A percentile compares a stretch with the other conserved stretches of the same genome.
phyloP scores from a whole-genome alignment of 1,140 invertebrate genomes.

The Drosophila kepulauana region DNA sequence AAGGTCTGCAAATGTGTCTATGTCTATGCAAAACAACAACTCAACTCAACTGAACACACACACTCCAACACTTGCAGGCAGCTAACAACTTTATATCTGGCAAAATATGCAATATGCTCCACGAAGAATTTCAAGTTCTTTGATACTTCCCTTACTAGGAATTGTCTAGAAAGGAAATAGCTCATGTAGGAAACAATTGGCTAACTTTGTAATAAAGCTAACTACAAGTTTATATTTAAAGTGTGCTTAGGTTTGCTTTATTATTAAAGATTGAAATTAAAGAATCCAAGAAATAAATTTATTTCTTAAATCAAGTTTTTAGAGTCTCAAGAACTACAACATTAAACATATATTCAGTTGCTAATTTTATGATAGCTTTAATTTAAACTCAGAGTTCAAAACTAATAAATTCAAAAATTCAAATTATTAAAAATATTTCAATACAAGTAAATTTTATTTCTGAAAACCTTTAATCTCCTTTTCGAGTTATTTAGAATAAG shows the following conservation, averaged over 20 bases:
- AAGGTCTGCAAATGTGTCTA: conserved; percentile 59
- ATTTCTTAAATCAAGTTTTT: too few relatives aligned
- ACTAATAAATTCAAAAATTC: too few relatives aligned
- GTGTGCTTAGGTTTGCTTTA: not conserved
- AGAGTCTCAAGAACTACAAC: too few relatives aligned
- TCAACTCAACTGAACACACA: not conserved
- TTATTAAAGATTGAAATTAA: too few relatives aligned
- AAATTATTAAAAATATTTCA: too few relatives aligned
- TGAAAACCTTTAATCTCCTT: too few relatives aligned
- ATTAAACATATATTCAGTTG: too few relatives aligned
- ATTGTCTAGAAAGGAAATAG: not conserved
- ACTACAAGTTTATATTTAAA: not conserved
- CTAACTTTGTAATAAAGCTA: not conserved
- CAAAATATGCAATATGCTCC: conserved; percentile 17
- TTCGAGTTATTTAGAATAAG: too few relatives aligned
- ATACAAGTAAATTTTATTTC: too few relatives aligned
- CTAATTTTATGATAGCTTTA: too few relatives aligned
- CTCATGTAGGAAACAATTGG: not conserved
- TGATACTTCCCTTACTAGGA: not conserved
- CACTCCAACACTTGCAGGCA: not conserved
- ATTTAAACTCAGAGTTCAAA: too few relatives aligned
- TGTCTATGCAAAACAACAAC: conserved; percentile 62
- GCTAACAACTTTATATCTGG: conserved; percentile 9
- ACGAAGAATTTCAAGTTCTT: conserved; percentile 9
- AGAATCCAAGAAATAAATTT: too few relatives aligned